Evolutionary conservation across 1,140 invertebrate species (phyloP).

Genomic region (Drosophila virilis): DNA sequence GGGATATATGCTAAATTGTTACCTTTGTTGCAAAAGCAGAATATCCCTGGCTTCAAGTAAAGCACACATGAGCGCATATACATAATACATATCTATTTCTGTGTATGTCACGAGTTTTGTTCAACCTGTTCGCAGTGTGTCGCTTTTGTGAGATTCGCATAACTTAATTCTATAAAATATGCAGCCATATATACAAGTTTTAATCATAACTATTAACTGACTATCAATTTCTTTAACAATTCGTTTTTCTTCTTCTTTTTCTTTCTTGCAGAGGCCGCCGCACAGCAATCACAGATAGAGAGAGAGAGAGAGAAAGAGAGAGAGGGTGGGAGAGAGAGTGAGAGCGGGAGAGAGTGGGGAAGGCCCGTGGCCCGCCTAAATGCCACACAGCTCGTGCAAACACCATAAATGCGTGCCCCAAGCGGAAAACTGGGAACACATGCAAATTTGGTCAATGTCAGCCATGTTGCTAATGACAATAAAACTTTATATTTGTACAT

Average conservation of each 20-base stretch:
- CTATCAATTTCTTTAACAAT: neutral
- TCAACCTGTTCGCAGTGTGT: neutral
- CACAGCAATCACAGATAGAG: slow-evolving; percentile 47
- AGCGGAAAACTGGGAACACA: slow-evolving; percentile 79
- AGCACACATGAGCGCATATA: neutral
- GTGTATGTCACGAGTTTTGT: slow-evolving; percentile 1
- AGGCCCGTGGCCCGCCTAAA: slow-evolving; percentile 44
- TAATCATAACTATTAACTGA: slow-evolving; percentile 13
- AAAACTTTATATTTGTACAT: slow-evolving; percentile 82
- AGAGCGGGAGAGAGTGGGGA: neutral
- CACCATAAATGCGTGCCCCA: slow-evolving; percentile 83
- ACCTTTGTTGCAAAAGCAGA: too few relatives aligned
- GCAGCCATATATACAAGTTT: neutral
- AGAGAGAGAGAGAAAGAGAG: neutral
- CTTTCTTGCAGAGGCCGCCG: slow-evolving; percentile 54
- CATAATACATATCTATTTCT: neutral
- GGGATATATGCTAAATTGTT: too few relatives aligned
- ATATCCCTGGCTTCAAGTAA: neutral
- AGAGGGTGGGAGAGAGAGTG: neutral
- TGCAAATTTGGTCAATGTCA: slow-evolving; percentile 79
- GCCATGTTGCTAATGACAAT: slow-evolving; percentile 73
- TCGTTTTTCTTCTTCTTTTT: slow-evolving; percentile 8
- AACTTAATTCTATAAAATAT: slow-evolving; percentile 1
- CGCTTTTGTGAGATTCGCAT: neutral
- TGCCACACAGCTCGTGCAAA: slow-evolving; percentile 72